phyloP scores from a whole-genome alignment of 2,113 vertebrate species.

The Cryptomyrus ogoouensis region DNA sequence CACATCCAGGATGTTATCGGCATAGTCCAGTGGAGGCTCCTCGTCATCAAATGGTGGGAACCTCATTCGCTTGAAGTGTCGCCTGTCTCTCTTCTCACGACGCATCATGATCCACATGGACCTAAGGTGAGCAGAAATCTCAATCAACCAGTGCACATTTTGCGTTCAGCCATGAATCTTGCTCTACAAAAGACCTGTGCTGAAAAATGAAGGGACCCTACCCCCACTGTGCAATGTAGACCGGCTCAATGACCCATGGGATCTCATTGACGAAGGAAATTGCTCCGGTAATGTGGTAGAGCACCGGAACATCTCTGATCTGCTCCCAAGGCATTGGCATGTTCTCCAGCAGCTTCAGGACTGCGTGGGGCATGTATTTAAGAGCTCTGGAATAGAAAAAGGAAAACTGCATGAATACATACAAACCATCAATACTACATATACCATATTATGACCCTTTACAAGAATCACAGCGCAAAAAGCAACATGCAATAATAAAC shows the following conservation, averaged over 20 bases:
- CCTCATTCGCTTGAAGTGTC: conserved; percentile 97
- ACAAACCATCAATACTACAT: neutral
- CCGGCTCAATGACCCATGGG: conserved; percentile 96
- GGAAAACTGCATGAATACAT: neutral
- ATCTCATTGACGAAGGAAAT: conserved; percentile 99
- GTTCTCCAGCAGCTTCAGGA: conserved; percentile 95
- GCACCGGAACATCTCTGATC: conserved; percentile 89
- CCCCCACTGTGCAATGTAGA: conserved; percentile 99
- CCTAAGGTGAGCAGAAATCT: conserved; percentile 43
- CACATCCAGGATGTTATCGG: conserved; percentile 95
- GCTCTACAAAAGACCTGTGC: neutral
- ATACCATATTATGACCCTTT: neutral
- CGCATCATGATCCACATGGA: conserved; percentile 99
- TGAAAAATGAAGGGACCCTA: conserved; percentile 47
- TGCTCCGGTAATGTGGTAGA: conserved; percentile 96
- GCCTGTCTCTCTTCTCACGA: conserved; percentile 89
- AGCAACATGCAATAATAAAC: neutral
- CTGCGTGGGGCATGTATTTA: conserved; percentile 98
- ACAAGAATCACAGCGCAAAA: neutral
- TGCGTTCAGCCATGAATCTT: neutral
- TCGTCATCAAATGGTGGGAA: conserved; percentile 97
- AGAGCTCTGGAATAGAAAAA: conserved; percentile 67
- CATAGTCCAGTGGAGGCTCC: conserved; percentile 92
- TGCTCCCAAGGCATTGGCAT: conserved; percentile 99
- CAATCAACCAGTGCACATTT: rapidly evolving